These are phyloP conservation scores for Spodoptera exigua DNA, from an alignment of 2,888 invertebrate genomes.

Conservation along the genomic window DNA sequence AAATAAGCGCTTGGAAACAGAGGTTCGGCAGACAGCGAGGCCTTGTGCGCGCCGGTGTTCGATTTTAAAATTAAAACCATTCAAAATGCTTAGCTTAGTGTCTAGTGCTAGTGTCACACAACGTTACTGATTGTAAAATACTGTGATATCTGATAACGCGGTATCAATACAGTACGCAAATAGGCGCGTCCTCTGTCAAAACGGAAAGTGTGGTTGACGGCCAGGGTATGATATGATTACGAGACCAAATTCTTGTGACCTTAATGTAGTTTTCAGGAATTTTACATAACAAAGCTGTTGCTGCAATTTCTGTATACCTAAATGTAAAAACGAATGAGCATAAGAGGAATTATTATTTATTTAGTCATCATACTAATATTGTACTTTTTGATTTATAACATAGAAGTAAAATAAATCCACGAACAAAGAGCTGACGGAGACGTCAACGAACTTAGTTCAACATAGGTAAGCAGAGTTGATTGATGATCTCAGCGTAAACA, in stretches of 20 bases:
- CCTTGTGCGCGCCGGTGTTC: slow-evolving; percentile 39
- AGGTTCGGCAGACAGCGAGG: slow-evolving; percentile 55
- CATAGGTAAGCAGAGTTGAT: slow-evolving; percentile 59
- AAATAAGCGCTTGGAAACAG: slow-evolving; percentile 46
- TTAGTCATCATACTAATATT: background rate
- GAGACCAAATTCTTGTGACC: background rate
- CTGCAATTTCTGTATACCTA: too few relatives aligned
- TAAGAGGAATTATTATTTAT: too few relatives aligned
- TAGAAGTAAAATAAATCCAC: slow-evolving; percentile 25
- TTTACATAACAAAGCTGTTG: too few relatives aligned
- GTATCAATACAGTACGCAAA: slow-evolving; percentile 38
- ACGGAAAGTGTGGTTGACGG: slow-evolving; percentile 41
- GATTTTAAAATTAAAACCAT: slow-evolving; percentile 4
- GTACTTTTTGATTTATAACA: slow-evolving; percentile 2
- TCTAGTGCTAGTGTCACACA: slow-evolving; percentile 17
- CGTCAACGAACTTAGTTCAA: slow-evolving; percentile 64
- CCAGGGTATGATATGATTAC: slow-evolving; percentile 11
- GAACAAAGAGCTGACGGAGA: slow-evolving; percentile 43
- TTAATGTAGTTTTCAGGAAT: too few relatives aligned
- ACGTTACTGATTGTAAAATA: slow-evolving; percentile 44
- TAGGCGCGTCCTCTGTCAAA: slow-evolving; percentile 50
- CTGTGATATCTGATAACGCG: slow-evolving; percentile 45
- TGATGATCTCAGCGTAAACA: slow-evolving; percentile 61
- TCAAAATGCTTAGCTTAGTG: slow-evolving; percentile 7
- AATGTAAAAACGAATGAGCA: too few relatives aligned